Percentiles rank a stretch among this genome's conserved stretches.
Conservation (phyloP, 2,113 vertebrate species). For the Entomyzon cyanotis region DNA sequence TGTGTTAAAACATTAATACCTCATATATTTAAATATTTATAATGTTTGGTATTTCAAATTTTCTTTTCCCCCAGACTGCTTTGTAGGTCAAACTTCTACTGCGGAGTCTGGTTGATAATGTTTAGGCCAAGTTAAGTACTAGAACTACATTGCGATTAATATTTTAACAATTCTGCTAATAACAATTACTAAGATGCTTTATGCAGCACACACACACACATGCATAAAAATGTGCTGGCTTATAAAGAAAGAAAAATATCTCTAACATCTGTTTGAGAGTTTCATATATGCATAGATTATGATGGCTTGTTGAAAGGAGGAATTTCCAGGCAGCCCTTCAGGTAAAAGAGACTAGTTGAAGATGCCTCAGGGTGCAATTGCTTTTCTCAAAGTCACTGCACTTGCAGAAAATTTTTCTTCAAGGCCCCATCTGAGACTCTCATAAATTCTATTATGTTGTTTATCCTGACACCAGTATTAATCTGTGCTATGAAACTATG, state of each 20-base stretch:
- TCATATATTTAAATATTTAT: not conserved
- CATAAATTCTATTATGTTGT: not conserved
- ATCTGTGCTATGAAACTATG: not conserved
- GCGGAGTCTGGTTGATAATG: not conserved
- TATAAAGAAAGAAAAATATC: not conserved
- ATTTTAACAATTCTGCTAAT: not conserved
- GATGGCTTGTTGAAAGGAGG: not conserved
- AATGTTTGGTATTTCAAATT: not conserved
- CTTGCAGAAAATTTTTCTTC: not conserved
- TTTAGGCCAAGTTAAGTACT: not conserved
- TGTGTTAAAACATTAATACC: not conserved
- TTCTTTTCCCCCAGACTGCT: not conserved
- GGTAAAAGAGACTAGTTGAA: not conserved
- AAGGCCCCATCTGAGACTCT: not conserved
- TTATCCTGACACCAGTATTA: not conserved
- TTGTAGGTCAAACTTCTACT: not conserved
- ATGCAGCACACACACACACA: not conserved
- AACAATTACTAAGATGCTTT: not conserved
- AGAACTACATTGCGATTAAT: not conserved
- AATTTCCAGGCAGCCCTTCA: not conserved
- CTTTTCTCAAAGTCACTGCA: not conserved
- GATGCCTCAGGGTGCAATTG: not conserved
- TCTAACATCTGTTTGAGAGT: not conserved
- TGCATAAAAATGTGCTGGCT: not conserved
- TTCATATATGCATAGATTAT: not conserved